Evolutionary conservation across 2,888 invertebrate species (phyloP).

Genomic region (Nymphalis polychloros): DNA sequence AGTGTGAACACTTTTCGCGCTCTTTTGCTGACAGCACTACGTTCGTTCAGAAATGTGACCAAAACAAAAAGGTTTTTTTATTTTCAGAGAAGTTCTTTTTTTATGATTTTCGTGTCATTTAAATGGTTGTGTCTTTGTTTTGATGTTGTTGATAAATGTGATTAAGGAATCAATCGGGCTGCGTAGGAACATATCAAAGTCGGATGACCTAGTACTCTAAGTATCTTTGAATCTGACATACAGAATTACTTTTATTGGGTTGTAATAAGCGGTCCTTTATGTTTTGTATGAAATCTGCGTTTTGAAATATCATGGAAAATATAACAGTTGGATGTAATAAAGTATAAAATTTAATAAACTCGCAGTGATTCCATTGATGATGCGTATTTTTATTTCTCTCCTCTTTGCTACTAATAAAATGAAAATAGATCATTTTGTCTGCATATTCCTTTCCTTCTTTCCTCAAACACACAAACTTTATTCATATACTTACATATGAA

Average conservation of each 20-base stretch:
- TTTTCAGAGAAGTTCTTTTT: conserved; percentile 10
- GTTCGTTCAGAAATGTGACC: conserved; percentile 32
- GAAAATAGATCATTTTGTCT: background rate
- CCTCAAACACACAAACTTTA: background rate
- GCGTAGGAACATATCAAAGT: conserved; percentile 74
- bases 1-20: conserved; percentile 26
- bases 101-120: conserved; percentile 51
- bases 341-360: conserved; percentile 77
- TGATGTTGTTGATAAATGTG: conserved; percentile 80
- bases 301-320: conserved; percentile 67
- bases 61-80: background rate
- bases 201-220: conserved; percentile 77
- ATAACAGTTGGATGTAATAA: conserved; percentile 78
- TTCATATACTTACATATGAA: background rate
- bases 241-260: conserved; percentile 49
- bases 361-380: conserved; percentile 80
- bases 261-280: conserved; percentile 58
- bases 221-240: conserved; percentile 76
- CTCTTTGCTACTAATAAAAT: background rate
- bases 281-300: conserved; percentile 59
- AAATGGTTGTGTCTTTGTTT: conserved; percentile 69
- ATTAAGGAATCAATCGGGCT: conserved; percentile 77
- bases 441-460: background rate
- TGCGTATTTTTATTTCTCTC: conserved; percentile 59
- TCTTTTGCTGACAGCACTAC: conserved; percentile 11